Conservation (phyloP, 2,888 invertebrate species). For the Falcaria lacertinaria region DNA sequence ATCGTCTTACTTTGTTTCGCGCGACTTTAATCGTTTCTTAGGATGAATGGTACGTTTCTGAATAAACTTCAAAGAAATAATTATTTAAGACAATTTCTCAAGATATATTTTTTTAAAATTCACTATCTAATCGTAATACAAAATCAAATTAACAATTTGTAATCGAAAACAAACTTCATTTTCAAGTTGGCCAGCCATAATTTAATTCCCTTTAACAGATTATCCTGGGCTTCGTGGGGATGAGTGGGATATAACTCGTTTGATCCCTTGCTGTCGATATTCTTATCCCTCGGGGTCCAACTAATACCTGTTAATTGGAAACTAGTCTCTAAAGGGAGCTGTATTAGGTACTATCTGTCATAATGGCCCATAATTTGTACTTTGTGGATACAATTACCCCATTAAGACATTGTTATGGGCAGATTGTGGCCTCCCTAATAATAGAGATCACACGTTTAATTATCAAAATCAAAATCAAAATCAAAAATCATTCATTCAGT, state of each 20-base stretch:
- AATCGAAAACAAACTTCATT: neutral
- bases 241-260: conserved; percentile 41
- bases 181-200: conserved; percentile 8
- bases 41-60: no score
- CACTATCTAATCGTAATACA: neutral
- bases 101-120: no score
- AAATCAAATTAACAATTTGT: neutral
- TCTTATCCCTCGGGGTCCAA: conserved; percentile 28
- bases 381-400: conserved; percentile 3
- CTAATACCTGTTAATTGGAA: conserved; percentile 57
- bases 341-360: conserved; percentile 21
- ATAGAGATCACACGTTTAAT: neutral
- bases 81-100: no score
- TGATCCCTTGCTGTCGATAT: conserved; percentile 45
- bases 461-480: no score
- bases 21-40: no score
- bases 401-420: conserved; percentile 2
- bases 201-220: conserved; percentile 30
- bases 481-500: no score
- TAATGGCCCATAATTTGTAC: conserved; percentile 17
- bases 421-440: neutral
- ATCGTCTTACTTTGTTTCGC: no score
- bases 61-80: no score
- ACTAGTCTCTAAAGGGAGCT: conserved; percentile 32
- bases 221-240: conserved; percentile 33